Base-by-base conservation (phyloP, 1,140 invertebrate species). In the Drosophila santomea region DNA sequence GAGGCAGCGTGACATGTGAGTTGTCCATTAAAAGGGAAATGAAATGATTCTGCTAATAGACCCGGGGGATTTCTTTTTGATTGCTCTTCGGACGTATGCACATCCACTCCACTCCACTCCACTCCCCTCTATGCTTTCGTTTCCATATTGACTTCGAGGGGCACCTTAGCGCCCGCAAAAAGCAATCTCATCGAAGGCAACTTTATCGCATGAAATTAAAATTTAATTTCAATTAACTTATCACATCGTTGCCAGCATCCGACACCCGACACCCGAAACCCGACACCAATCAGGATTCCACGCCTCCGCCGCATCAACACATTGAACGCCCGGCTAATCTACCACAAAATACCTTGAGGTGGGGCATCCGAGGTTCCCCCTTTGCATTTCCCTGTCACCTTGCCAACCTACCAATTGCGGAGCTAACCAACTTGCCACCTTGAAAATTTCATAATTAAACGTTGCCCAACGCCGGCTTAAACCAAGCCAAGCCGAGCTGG, bases 401-500 rank as follows among this genome's bases (percentile, higher is more conserved):
- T 58, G 44, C 62, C 17, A 12, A n/a, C 36, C 39, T 15, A 8
- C 14, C 10, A 32, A 7, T 32, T 3, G 0, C 28, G 0, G 1
- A 20, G 67, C 48, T 60, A 60, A 66, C 47, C 61, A 55, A 48
- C 48, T 74, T 76, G 71, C 74, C 83, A 77, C 83, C 83, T 88
- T 86, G 74, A 83, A 86, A 88, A 88, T 88, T 88, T 86, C 83
- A 86, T 86, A 86, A 86, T 86, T 86, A 89, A 86, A 86, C 74
- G 62, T 69, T 76, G 74, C 74, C 74, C 63, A 44, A 43, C 45
- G 32, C 11, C 23, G 45, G 45, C 57, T 62, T 41, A 51, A 32
- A 47, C 57, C 38, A 51, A 35, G 52, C 52, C 25, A 23, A 15
- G 10, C 32, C 48, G 45, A 44, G 25, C 63, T 20, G 47, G 51